These are phyloP conservation scores for Anneissia japonica DNA, from an alignment of 35 echinoderm and acorn worm genomes.

Conservation along the genomic window DNA sequence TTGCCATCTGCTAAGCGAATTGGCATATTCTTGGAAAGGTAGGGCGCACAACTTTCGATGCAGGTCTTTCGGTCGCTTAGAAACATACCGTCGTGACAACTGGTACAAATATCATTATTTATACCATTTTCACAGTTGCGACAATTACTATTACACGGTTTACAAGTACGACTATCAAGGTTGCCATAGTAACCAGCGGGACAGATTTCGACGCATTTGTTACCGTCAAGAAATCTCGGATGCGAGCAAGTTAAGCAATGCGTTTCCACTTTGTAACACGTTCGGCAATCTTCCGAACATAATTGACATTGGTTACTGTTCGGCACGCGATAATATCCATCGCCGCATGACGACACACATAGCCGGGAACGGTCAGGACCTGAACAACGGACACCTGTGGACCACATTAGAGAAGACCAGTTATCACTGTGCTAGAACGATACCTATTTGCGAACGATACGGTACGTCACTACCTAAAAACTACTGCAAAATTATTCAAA, in stretches of 20 bases:
- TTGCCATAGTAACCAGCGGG: slow-evolving; percentile 58
- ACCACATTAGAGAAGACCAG: not conserved
- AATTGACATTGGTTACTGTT: slow-evolving; percentile 50
- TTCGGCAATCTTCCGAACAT: slow-evolving; percentile 49
- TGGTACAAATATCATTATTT: slow-evolving; percentile 47
- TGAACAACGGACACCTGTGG: slow-evolving; percentile 70
- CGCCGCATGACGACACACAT: slow-evolving; percentile 70
- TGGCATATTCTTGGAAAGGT: slow-evolving; percentile 62
- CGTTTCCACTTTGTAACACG: slow-evolving; percentile 35
- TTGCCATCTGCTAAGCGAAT: slow-evolving; percentile 62
- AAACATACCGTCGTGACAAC: slow-evolving; percentile 53
- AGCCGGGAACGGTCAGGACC: slow-evolving; percentile 76
- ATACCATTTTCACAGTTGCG: slow-evolving; percentile 62
- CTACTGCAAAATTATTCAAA: not conserved
- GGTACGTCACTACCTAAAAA: not conserved
- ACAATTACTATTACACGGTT: slow-evolving; percentile 57
- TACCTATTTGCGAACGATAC: not conserved
- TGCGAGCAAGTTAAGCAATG: slow-evolving; percentile 59
- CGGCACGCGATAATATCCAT: slow-evolving; percentile 64
- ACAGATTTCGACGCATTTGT: slow-evolving; percentile 53
- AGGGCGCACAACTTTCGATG: slow-evolving; percentile 19
- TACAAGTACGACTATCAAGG: slow-evolving; percentile 39
- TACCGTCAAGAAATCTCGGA: slow-evolving; percentile 55
- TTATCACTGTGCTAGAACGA: not conserved
- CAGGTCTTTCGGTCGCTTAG: slow-evolving; percentile 21